Conservation (phyloP, 2,888 invertebrate species). For the Ypsolopha scabrella region DNA sequence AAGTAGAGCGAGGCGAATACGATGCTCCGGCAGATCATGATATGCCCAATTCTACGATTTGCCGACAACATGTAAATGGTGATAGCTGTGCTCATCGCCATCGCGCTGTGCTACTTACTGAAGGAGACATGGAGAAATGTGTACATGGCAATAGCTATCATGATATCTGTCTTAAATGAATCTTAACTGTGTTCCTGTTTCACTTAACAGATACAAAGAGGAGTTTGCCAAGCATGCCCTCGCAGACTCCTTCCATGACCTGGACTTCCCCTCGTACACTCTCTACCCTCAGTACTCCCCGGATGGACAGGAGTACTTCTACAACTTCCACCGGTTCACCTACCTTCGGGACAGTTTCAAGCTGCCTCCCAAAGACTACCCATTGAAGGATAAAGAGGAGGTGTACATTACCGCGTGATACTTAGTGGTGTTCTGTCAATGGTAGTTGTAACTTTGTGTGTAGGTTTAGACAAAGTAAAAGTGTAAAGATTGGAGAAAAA, state of each 20-base stretch:
- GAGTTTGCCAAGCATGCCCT: conserved; percentile 61
- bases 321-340: conserved; percentile 59
- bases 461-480: no score
- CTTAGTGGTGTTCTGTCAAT: neutral
- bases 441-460: no score
- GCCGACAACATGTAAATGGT: conserved; percentile 87
- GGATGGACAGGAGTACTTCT: conserved; percentile 59
- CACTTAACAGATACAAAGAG: conserved; percentile 35
- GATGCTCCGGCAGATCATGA: no score
- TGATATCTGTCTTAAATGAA: no score
- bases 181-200: neutral
- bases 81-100: conserved; percentile 76
- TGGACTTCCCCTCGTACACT: conserved; percentile 49
- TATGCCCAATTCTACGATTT: conserved; percentile 92
- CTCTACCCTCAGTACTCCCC: conserved; percentile 60
- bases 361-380: conserved; percentile 53
- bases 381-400: conserved; percentile 38
- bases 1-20: no score
- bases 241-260: conserved; percentile 41
- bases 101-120: conserved; percentile 78
- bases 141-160: no score
- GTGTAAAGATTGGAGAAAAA: no score
- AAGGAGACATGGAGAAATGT: conserved; percentile 79
- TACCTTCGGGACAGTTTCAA: conserved; percentile 53
- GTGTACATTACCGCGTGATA: conserved; percentile 57